These are phyloP conservation scores for Sterrhoptilus dennistouni DNA, from an alignment of 2,113 vertebrate species.

Conservation along the genomic window DNA sequence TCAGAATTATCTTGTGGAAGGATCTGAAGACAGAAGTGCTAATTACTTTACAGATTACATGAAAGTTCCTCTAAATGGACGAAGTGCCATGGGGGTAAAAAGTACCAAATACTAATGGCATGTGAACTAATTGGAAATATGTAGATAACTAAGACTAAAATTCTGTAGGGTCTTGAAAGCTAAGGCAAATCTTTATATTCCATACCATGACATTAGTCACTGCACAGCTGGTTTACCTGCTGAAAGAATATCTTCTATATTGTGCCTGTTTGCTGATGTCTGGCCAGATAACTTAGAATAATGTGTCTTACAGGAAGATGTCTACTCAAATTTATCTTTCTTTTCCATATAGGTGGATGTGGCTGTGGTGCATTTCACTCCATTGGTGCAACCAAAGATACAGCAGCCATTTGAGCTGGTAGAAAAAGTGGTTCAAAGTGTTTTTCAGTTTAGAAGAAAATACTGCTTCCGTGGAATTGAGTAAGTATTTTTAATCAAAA, in stretches of 20 bases:
- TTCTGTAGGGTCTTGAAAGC: neutral
- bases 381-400: constrained; percentile 85
- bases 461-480: constrained; percentile 85
- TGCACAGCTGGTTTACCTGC: neutral
- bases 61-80: constrained; percentile 3
- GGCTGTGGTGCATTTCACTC: constrained; percentile 90
- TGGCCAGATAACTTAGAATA: neutral
- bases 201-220: neutral
- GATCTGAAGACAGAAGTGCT: constrained; percentile 27
- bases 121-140: constrained; percentile 40
- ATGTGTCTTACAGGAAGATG: neutral
- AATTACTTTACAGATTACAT: constrained; percentile 51
- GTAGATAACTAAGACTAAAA: constrained; percentile 7
- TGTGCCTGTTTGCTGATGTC: neutral
- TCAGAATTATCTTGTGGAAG: constrained; percentile 38
- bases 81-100: neutral
- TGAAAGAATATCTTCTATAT: neutral
- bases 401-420: constrained; percentile 91
- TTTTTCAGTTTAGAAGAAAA: constrained; percentile 93
- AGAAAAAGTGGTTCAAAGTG: constrained; percentile 87
- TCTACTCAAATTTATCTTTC: neutral
- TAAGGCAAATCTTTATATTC: neutral
- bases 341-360: constrained; percentile 85
- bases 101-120: neutral
- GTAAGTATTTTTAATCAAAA: constrained; percentile 75